Evolutionary conservation across 2,888 invertebrate genomes (phyloP).

Genomic region (Polyommatus iphigenia): DNA sequence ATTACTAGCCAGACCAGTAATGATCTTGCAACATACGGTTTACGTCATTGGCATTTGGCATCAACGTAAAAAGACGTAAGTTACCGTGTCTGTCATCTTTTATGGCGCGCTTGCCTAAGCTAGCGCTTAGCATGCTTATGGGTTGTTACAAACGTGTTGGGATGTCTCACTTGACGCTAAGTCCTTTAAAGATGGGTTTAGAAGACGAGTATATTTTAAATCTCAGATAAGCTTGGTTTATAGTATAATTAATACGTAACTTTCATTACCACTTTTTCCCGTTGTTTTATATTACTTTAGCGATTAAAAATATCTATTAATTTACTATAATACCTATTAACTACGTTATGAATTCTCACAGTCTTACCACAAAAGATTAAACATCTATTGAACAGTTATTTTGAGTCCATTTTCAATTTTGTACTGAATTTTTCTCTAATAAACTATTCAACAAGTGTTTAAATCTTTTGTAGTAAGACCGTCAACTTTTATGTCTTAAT

Average conservation of each 20-base stretch:
- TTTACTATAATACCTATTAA: no score
- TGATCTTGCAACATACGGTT: background rate
- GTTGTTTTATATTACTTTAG: background rate
- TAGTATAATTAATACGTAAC: background rate
- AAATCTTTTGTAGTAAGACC: no score
- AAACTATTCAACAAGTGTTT: no score
- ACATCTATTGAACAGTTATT: no score
- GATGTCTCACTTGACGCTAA: constrained; percentile 1
- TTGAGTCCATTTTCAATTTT: no score
- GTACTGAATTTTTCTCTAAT: no score
- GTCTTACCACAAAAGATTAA: no score
- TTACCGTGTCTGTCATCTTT: background rate
- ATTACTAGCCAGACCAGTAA: background rate
- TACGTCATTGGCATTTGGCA: background rate
- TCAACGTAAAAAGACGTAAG: background rate
- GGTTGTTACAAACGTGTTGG: background rate
- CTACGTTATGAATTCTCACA: no score
- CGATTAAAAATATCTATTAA: no score
- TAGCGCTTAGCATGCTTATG: background rate
- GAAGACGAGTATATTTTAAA: background rate
- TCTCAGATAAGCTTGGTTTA: background rate
- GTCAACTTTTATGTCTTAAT: no score
- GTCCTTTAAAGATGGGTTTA: background rate
- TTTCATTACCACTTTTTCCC: background rate
- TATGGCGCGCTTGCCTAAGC: background rate